Percentiles rank a stretch among this genome's conserved stretches.
Conservation (phyloP, 2,113 vertebrate species). For the Triplophysa tibetana region DNA sequence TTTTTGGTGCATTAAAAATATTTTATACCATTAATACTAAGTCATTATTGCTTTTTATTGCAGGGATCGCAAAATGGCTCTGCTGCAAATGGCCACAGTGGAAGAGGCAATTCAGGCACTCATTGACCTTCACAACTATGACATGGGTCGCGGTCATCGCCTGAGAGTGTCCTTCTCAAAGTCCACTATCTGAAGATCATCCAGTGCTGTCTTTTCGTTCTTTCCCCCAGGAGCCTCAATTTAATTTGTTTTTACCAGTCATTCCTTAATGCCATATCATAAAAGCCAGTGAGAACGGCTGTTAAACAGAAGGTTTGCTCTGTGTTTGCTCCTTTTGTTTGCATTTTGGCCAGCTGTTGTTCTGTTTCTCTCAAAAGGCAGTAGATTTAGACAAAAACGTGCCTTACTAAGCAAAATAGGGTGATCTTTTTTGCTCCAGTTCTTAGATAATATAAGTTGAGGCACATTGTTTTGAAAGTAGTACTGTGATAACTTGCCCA, state of each 20-base stretch:
- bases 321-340: constrained; percentile 50
- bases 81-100: constrained; percentile 97
- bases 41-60: constrained; percentile 58
- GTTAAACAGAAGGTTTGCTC: constrained; percentile 54
- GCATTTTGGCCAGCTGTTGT: constrained; percentile 67
- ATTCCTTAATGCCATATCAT: constrained; percentile 59
- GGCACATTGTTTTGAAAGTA: constrained; percentile 57
- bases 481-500: not conserved
- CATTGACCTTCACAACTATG: constrained; percentile 98
- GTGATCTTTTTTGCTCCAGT: constrained; percentile 71
- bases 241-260: constrained; percentile 74
- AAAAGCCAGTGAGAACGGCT: constrained; percentile 54
- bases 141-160: constrained; percentile 96
- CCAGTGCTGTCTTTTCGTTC: constrained; percentile 56
- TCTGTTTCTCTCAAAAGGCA: constrained; percentile 60
- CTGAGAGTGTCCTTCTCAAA: constrained; percentile 99
- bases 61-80: constrained; percentile 98
- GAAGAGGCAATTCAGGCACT: constrained; percentile 96
- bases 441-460: constrained; percentile 40
- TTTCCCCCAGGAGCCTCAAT: constrained; percentile 75
- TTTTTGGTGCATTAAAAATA: not conserved
- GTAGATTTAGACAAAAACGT: constrained; percentile 73
- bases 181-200: constrained; percentile 88
- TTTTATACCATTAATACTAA: too few relatives aligned
- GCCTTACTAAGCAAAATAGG: constrained; percentile 76